A percentile compares a stretch with the other conserved stretches of the same genome.
These are phyloP conservation scores for Apis dorsata DNA, from an alignment of 1,140 invertebrate genomes.

Conservation along the genomic window DNA sequence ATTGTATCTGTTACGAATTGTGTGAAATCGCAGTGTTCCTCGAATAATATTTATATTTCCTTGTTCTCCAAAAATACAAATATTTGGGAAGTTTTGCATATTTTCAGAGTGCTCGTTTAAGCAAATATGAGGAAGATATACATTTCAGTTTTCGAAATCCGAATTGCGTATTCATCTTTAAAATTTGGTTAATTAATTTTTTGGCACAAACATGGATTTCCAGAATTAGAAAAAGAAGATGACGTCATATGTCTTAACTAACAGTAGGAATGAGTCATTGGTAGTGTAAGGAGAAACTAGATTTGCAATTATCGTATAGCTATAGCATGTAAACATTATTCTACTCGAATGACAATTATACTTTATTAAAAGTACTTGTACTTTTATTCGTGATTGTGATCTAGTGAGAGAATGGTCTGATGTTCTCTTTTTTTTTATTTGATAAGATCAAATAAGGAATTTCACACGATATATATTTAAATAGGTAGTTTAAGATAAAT, in stretches of 20 bases:
- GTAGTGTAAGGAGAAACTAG: not conserved
- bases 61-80: conserved; percentile 15
- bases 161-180: not conserved
- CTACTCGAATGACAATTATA: not conserved
- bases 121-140: not conserved
- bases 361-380: not conserved
- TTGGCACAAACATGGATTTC: not conserved
- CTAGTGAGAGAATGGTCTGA: not conserved
- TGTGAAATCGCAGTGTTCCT: too few relatives aligned
- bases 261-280: conserved; percentile 15
- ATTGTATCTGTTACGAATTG: not conserved
- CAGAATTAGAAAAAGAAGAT: conserved; percentile 19
- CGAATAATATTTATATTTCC: not conserved
- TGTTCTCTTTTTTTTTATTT: not conserved
- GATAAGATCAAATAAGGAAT: too few relatives aligned
- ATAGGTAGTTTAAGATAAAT: not conserved
- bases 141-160: not conserved
- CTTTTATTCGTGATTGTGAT: not conserved
- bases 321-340: not conserved
- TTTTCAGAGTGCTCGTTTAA: not conserved
- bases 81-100: not conserved
- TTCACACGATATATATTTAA: not conserved
- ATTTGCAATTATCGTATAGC: not conserved
- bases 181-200: not conserved
- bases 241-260: conserved; percentile 11